Base-by-base conservation (phyloP, 2,113 vertebrate genomes). In the Ailurus styani region DNA sequence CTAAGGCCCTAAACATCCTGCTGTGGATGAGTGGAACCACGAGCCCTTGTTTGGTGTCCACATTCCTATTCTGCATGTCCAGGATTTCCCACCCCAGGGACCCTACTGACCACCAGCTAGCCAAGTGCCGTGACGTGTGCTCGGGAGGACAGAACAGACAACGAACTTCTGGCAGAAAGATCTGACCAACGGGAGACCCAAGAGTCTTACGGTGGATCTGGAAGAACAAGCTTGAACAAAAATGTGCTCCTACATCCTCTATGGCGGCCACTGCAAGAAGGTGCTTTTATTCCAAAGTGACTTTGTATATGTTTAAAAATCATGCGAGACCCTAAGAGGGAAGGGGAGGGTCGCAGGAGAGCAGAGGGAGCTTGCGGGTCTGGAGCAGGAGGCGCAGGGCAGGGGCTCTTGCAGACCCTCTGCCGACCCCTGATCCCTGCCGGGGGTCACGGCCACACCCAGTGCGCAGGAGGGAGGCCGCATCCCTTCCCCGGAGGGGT, bases 121-220 rank as follows among this genome's bases (percentile, higher is more conserved):
- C 9, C 40, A 7, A 15, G 50, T 0, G 0, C 34, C 2, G 15
- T 0, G 68, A 25, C 4, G 3, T 21, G 20, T 0, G 23, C 27
- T 73, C 45, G n/a, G 31, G n/a, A 12, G 42, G 10, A 31, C 0
- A 7, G 42, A 18, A n/a, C 14, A 3, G 40, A 34, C 7, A 0
- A 4, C 5, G 3, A 34, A 3, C 50, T 45, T 90, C 34, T n/a
- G 15, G 21, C n/a, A 12, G 5, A 3, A 50, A 17, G 23, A 3
- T 77, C 55, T 37, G 10, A 62, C 75, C 66, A 13, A 9, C 5
- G 2, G 50, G 2, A 73, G 50, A 68, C 60, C 9, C 3, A 15
- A 25, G 13, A 5, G 5, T 3, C 18, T 2, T 1, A 29, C 20
- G 27, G 2, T 2, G 18, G 52, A 31, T 29, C 21, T 31, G 55